Evolutionary conservation across 2,113 vertebrate species (phyloP), one percentile per base, ranked within the genome.

Genomic region (Phyllostomus hastatus): DNA sequence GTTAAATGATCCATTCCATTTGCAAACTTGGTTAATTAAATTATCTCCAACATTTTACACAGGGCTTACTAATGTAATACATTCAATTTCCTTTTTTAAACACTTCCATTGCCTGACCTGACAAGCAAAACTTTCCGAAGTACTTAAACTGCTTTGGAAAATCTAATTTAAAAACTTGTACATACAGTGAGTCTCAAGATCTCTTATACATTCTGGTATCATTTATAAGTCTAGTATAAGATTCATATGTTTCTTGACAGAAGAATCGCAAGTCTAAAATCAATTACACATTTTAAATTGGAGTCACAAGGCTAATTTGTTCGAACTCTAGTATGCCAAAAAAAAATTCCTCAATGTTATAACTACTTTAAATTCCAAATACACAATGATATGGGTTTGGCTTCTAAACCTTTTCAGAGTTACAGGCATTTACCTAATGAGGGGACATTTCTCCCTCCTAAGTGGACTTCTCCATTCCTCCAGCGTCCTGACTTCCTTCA

Each of bases 1-100:
- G 52, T 88, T 80, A 78, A 94, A 96, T 20, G 61, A 96, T 91
- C 85, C 38, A 31, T 94, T 67, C 76, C 41, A 52, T 93, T 96
- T 94, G 75, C 95, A 93, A 97, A 96, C 92, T 88, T 80, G 38
- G 82, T 80, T 97, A 97, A 97, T 98, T 96, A 94, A 96, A 96
- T 98, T 91, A 97, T 95, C 88, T 86, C 85, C 91, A 94, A 89
- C 82, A 89, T 86, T 96, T 96, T 94, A 88, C 89, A 87, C 38
- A 84, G 73, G 89, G 83, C 78, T 95, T 88, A 80, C 82, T 92
- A 75, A 91, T 96, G 91, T 95, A 91, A 93, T 82, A 78, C 75
- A 89, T 95, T 89, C 93, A 69, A 15, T 97, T 96, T 96, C 89
- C 95, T 91, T 88, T 96, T 79, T 90, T 70, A 95, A 95, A 91